Percentiles rank a stretch among this genome's conserved stretches.
Conservation (phyloP, 2,888 invertebrate species). For the Mystacides longicornis region DNA sequence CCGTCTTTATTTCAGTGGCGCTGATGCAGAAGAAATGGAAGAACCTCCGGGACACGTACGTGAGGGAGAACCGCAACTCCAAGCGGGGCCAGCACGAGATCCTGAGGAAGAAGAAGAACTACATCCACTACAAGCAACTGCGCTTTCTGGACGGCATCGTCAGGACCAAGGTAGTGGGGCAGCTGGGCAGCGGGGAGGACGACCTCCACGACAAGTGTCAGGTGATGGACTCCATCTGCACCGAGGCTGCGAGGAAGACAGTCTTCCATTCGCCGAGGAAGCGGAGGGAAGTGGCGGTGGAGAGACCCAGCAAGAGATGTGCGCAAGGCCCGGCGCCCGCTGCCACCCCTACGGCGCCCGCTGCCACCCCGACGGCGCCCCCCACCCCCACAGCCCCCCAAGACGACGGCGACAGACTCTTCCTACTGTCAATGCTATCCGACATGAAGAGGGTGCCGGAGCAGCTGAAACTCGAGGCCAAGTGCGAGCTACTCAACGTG, state of each 20-base stretch:
- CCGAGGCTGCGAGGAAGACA: not conserved
- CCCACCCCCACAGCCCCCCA: not conserved
- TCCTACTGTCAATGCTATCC: not conserved
- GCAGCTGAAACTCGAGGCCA: not conserved
- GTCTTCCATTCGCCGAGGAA: not conserved
- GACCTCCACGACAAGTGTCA: not conserved
- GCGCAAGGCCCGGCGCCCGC: not conserved
- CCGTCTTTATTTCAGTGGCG: not conserved
- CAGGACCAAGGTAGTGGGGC: not conserved
- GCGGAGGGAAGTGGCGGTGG: not conserved
- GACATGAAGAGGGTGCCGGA: constrained; percentile 1
- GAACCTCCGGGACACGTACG: not conserved
- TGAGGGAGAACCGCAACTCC: not conserved
- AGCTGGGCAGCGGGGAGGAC: not conserved
- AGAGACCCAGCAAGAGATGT: not conserved
- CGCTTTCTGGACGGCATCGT: not conserved
- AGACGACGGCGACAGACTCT: not conserved
- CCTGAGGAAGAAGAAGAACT: not conserved
- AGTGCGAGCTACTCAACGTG: not conserved
- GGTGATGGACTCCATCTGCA: not conserved
- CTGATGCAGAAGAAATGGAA: not conserved
- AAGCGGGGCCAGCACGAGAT: not conserved
- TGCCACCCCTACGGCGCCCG: not conserved
- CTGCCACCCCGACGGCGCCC: not conserved
- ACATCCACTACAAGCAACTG: not conserved